phyloP scores from a whole-genome alignment of 2,113 vertebrate genomes.

The Caracal caracal region DNA sequence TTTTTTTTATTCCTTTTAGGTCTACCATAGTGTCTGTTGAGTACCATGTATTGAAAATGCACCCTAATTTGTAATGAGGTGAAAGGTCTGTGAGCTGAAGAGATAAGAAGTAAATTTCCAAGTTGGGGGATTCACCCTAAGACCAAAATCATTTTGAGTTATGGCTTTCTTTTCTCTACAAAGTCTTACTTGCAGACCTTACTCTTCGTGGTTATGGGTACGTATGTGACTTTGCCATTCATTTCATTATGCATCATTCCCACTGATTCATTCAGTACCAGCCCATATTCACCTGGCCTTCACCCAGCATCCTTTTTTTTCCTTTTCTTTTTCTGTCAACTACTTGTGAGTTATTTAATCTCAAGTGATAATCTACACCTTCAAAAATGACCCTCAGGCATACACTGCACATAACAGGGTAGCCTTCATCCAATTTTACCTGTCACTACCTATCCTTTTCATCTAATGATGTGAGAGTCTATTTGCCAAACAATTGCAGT shows the following conservation, averaged over 20 bases:
- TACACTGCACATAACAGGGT: background rate
- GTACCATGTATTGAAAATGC: background rate
- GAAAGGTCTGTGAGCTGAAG: background rate
- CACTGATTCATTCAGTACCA: background rate
- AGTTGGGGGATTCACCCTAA: background rate
- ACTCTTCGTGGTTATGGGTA: background rate
- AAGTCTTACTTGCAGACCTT: background rate
- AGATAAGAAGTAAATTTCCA: background rate
- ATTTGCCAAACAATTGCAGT: slow-evolving; percentile 62
- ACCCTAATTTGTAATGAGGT: slow-evolving; percentile 8
- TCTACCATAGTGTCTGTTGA: background rate
- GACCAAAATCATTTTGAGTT: background rate
- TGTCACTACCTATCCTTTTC: slow-evolving; percentile 63
- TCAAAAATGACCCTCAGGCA: slow-evolving; percentile 47
- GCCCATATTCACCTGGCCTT: background rate
- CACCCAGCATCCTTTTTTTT: background rate
- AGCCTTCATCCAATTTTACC: slow-evolving; percentile 50
- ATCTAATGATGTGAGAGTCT: slow-evolving; percentile 59
- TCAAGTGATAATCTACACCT: slow-evolving; percentile 33
- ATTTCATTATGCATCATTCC: background rate
- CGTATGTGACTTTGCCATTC: background rate
- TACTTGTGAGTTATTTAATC: slow-evolving; percentile 5
- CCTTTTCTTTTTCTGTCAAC: background rate
- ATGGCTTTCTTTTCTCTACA: background rate
- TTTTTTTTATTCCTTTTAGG: background rate